Base-by-base conservation (phyloP, 2,113 vertebrate genomes). In the Conger conger region DNA sequence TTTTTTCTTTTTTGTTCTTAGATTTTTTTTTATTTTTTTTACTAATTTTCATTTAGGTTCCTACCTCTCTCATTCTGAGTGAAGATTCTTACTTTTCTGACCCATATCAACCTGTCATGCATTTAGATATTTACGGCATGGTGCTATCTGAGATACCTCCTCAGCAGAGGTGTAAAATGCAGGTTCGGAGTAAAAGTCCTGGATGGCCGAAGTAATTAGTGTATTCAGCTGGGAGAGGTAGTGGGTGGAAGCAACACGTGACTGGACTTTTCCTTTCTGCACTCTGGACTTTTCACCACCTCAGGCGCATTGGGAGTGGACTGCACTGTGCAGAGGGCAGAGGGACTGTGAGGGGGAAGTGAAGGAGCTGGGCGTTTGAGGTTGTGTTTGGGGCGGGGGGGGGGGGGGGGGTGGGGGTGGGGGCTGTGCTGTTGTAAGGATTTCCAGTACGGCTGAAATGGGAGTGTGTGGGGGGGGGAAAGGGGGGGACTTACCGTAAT, bases 71-170 rank as follows among this genome's bases (percentile, higher is more conserved):
- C 27, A 8, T 40, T 45, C 40, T 6, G 37, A 17, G 18, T 89
- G 60, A 84, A 79, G 88, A 89, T 89, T 90, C 37, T 88, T 91
- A 5, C 87, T 88, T 54, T 93, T 92, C 91, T 89, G 88, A 88
- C 89, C 86, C 89, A 89, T 90, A 89, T 87, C 86, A 89, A 89
- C 85, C 82, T 89, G 87, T 83, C 84, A 36, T 90, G 89, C 91
- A 92, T 90, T 89, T 91, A 90, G 87, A 30, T 91, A 85, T 88
- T 91, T 81, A 89, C 91, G 92, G 90, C 92, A 92, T 90, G 90
- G 92, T 93, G 92, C 91, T 92, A 91, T 92, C 91, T 90, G 89
- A 89, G 93, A 92, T 91, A 91, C 79, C 86, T 91, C 91, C 90
- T 90, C 90, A 91, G 91, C n/a, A n/a, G n/a, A n/a, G n/a, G n/a